Evolutionary conservation across 2,888 invertebrate genomes (phyloP), one percentile per base, ranked within the genome.

Genomic region (Mimas tiliae): DNA sequence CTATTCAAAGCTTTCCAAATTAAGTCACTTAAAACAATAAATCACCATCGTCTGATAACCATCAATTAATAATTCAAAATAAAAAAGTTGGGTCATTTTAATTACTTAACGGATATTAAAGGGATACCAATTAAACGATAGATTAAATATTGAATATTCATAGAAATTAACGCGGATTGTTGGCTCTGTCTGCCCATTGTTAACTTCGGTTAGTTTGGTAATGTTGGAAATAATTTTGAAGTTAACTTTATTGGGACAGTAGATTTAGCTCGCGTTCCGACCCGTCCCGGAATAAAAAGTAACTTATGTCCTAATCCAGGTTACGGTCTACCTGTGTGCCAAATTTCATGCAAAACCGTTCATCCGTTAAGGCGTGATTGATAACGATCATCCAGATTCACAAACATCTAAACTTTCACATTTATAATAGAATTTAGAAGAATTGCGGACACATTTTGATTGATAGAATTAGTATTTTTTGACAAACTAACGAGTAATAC

Each of bases 101-200:
- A 66, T 66, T 66, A 48, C 48, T 58, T 48, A 33, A 19, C 53
- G 47, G 34, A 33, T 47, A 66, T 52, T 45, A 47, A 66, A 66
- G 63, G 66, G 66, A 52, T 63, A 65, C 63, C 63, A n/a, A 52
- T 63, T 66, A 63, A 64, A 34, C 58, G 66, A 65, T 53, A 68
- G 64, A 66, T 62, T 63, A 33, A 67, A 65, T 55, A 67, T 65
- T 69, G 67, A 69, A 69, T 69, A 69, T 69, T 69, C 69, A 69
- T 69, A 34, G 63, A 67, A 52, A 65, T 67, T 65, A 55, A 63
- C 62, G 55, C 63, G 38, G 58, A 62, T 62, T 67, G 58, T 38
- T 64, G 33, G 51, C 45, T 33, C n/a, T 21, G 21, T 9, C 6
- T 38, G 62, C 45, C 51, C 16, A 63, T 66, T 52, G 65, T 64